Evolutionary conservation across 2,797 vertebrate species (phyloP).

Genomic region (Danio tinwini): DNA sequence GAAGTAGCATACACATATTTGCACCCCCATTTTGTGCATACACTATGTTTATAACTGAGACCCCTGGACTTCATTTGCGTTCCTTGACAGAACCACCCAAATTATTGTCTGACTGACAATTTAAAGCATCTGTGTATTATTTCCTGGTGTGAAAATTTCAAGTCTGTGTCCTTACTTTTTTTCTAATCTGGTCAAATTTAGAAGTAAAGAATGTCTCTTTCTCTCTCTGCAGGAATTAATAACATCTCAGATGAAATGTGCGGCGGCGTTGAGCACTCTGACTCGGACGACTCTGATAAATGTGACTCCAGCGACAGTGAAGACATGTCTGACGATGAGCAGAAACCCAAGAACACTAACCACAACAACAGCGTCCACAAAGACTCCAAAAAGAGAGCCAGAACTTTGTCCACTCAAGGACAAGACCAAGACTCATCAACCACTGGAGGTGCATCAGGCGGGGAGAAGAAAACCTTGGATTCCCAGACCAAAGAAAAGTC

Average conservation of each 20-base stretch:
- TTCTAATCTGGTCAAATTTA: not conserved
- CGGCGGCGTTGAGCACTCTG: constrained; percentile 91
- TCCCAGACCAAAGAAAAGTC: constrained; percentile 81
- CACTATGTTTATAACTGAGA: too few relatives aligned
- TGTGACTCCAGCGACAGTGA: constrained; percentile 96
- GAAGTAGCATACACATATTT: too few relatives aligned
- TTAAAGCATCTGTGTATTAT: too few relatives aligned
- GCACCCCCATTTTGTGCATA: too few relatives aligned
- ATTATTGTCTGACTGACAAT: too few relatives aligned
- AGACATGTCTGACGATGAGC: constrained; percentile 90
- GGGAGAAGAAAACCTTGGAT: constrained; percentile 80
- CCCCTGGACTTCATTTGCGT: too few relatives aligned
- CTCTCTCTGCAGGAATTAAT: constrained; percentile 87
- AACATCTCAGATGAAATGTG: constrained; percentile 95
- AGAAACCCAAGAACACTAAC: constrained; percentile 87
- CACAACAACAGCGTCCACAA: constrained; percentile 86
- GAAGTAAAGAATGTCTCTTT: constrained; percentile 36
- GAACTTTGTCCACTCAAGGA: constrained; percentile 70
- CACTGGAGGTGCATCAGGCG: not conserved
- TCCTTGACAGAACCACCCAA: too few relatives aligned
- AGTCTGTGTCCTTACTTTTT: too few relatives aligned
- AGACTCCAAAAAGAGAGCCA: constrained; percentile 85
- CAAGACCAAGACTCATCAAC: constrained; percentile 81
- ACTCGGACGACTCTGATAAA: constrained; percentile 96
- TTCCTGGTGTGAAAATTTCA: too few relatives aligned